phyloP scores from a whole-genome alignment of 1,140 invertebrate genomes.

The Drosophila elegans region DNA sequence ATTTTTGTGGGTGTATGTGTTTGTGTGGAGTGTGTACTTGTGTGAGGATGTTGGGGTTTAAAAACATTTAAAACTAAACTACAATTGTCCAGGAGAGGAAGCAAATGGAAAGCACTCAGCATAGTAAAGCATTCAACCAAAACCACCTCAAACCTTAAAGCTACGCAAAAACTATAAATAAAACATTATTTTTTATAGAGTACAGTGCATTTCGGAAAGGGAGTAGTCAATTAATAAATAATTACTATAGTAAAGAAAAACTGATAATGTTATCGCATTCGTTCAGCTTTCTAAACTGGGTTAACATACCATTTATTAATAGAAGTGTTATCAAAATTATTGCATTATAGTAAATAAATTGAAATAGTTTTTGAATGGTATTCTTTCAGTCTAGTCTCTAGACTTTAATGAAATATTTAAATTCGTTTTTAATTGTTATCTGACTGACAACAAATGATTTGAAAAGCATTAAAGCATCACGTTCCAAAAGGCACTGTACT shows the following conservation, averaged over 20 bases:
- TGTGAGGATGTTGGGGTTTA: slow-evolving; percentile 7
- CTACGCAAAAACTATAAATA: slow-evolving; percentile 9
- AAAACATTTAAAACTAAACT: slow-evolving; percentile 43
- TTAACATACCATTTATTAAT: not conserved
- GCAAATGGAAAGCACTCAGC: slow-evolving; percentile 33
- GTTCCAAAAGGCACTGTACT: slow-evolving; percentile 16
- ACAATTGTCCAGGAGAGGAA: slow-evolving; percentile 17
- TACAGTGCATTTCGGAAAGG: not conserved
- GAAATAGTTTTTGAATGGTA: too few relatives aligned
- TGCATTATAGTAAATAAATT: too few relatives aligned
- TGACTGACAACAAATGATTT: too few relatives aligned
- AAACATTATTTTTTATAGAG: not conserved
- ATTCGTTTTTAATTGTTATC: too few relatives aligned
- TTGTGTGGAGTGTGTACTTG: slow-evolving; percentile 22
- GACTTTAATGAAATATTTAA: too few relatives aligned
- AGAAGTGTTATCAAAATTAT: too few relatives aligned
- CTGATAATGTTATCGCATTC: too few relatives aligned
- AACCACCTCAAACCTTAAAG: slow-evolving; percentile 11
- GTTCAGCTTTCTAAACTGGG: too few relatives aligned
- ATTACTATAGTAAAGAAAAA: too few relatives aligned
- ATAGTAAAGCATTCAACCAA: slow-evolving; percentile 27
- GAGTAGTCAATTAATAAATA: not conserved
- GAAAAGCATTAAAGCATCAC: too few relatives aligned
- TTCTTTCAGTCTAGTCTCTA: too few relatives aligned
- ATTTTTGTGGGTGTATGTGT: slow-evolving; percentile 30